These are phyloP conservation scores for Entomyzon cyanotis DNA, from an alignment of 2,113 vertebrate species.

Conservation along the genomic window DNA sequence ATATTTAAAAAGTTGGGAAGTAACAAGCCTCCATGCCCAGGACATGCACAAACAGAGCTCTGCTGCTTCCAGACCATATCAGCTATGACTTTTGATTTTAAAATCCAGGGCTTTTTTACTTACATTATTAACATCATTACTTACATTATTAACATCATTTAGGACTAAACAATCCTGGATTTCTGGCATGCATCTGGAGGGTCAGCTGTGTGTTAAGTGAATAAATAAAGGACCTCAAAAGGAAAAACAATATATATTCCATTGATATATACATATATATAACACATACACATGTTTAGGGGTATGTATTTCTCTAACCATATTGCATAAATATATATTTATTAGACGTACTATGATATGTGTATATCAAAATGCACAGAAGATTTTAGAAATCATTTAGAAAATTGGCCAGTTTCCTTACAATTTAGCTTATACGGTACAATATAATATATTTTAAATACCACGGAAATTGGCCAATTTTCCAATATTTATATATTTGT, in stretches of 20 bases:
- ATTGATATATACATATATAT: neutral
- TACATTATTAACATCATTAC: neutral
- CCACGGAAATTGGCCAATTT: conserved; percentile 17
- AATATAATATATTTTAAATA: conserved; percentile 12
- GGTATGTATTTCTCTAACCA: neutral
- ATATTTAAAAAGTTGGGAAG: neutral
- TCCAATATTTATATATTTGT: conserved; percentile 25
- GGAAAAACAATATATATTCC: neutral
- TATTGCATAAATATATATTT: neutral
- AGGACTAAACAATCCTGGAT: neutral
- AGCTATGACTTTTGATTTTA: neutral
- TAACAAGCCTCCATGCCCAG: neutral
- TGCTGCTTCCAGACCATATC: neutral
- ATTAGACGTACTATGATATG: neutral
- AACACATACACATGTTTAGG: neutral
- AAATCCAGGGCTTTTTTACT: neutral
- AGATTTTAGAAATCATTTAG: neutral
- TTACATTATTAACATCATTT: neutral
- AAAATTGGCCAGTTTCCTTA: conserved; percentile 15
- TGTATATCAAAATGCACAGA: neutral
- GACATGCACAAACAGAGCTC: neutral
- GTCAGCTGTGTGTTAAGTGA: neutral
- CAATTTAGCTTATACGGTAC: neutral
- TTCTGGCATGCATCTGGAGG: neutral
- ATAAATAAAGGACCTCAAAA: neutral